Base-by-base conservation (phyloP, 30 jellyfish, hydroid and myxozoan genomes). In the Cassiopea andromeda region DNA sequence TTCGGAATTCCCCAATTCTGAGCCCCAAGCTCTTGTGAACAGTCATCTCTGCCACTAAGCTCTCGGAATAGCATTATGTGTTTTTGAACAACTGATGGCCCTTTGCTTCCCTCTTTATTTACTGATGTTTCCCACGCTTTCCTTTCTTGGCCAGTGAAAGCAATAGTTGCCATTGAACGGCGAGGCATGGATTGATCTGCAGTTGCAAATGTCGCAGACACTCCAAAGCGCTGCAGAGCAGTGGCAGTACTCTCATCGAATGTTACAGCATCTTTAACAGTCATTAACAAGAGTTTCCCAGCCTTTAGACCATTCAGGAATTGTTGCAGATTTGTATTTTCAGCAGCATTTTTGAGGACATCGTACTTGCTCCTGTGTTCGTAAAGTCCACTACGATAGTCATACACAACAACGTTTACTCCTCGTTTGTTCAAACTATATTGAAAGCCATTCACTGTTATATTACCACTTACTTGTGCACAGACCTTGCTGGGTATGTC, bases 21-120 rank as follows among this genome's bases (percentile, higher is more conserved):
- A 14, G 79, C 15, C 44, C 94, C 94, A 72, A 87, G 54, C 57
- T 87, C 94, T n/a, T 67, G 77, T 27, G 90, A 77, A 27, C 94
- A 87, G 16, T 87, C 94, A 68, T 80, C 78, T 19, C 59, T 44
- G 16, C 81, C 85, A 46, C 48, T 46, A 7, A 70, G 60, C 1
- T 87, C 94, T 38, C 69, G 8, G 47, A 77, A 87, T 5, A 57
- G 64, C 45, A 47, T 17, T 16, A 87, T 87, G 58, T 2, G 43
- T 47, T 9, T 70, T 44, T 44, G 59, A 46, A 77, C 1, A 7
- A 43, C 49, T 16, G 54, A 48, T 17, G 74, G 18, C 50, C 86
- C 86, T 77, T 3, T 43, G 19, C 74, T 54, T 47, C 74, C 86
- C 46, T 10, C 73, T 60, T 57, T 48, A 74, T 77, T 77, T 9